Base-by-base conservation (phyloP, 2,888 invertebrate species). In the Willowsia nigromaculata region DNA sequence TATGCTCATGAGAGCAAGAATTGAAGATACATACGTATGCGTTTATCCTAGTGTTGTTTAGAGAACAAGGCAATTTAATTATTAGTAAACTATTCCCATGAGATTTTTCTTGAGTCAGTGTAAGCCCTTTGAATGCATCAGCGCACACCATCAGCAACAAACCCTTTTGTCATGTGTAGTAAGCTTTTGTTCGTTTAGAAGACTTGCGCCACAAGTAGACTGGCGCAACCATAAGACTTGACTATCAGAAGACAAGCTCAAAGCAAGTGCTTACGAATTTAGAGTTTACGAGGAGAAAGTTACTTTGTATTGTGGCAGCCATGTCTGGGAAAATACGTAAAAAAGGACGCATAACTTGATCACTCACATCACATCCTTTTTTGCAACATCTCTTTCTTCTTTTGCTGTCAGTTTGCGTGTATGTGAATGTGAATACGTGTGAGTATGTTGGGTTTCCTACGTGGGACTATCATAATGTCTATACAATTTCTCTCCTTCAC, bases 31-130 rank as follows among this genome's bases (percentile, higher is more conserved):
- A n/a, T n/a, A n/a, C n/a, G n/a, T n/a, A 59, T 59, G 30, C 27
- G n/a, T 11, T 27, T 59, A 7, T 53, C n/a, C 1, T 53, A 4
- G 15, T 33, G 78, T 30, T 81, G 80, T 81, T 62, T 53, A 47
- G 50, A 85, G 62, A 50, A 62, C 65, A 86, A 30, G 78, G 56
- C 86, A 86, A 86, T 86, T 86, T 86, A 80, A 86, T 86, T 86
- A 86, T 86, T 80, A 43, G 78, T 37, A 50, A 80, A 86, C 68
- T 80, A 86, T 86, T 62, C 86, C 80, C 86, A n/a, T n/a, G 86
- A 68, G 53, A 80, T 53, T 76, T n/a, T 74, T 74, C 47, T 80
- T 40, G 71, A 85, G 53, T 80, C 78, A n/a, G 11, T 15, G 13
- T 78, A 76, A 76, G 53, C 76, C 30, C 33, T 85, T 65, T 76